These are phyloP conservation scores for Carettochelys insculpta DNA, from an alignment of 2,113 vertebrate genomes.

Conservation along the genomic window DNA sequence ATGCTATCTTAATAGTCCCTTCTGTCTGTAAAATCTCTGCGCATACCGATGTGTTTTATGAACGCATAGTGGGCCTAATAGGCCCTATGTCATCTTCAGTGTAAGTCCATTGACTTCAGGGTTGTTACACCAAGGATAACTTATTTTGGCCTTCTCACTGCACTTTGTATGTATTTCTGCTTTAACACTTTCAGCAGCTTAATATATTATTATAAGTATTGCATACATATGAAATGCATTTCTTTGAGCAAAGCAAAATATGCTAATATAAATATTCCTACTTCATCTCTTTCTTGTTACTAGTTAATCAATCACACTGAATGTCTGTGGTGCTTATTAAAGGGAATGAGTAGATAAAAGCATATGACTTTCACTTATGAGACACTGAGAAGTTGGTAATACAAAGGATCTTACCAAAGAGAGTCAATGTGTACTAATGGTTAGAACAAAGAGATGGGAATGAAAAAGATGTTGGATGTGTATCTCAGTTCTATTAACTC, in stretches of 20 bases:
- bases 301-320: constrained; percentile 68
- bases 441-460: constrained; percentile 64
- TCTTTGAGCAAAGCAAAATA: constrained; percentile 59
- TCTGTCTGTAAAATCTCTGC: constrained; percentile 10
- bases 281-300: constrained; percentile 69
- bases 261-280: constrained; percentile 59
- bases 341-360: constrained; percentile 72
- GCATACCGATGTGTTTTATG: background rate
- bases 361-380: constrained; percentile 67
- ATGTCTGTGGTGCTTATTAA: constrained; percentile 71
- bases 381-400: constrained; percentile 68
- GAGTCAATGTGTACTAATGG: constrained; percentile 69
- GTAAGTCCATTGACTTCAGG: constrained; percentile 32
- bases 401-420: constrained; percentile 69
- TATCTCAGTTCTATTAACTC: constrained; percentile 64
- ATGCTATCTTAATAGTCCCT: background rate
- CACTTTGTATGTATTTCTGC: constrained; percentile 52
- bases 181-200: constrained; percentile 63
- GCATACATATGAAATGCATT: background rate
- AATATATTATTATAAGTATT: constrained; percentile 42
- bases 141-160: constrained; percentile 37
- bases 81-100: constrained; percentile 33
- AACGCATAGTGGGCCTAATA: background rate
- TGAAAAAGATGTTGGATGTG: constrained; percentile 43
- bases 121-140: constrained; percentile 44